phyloP scores from a whole-genome alignment of 2,113 vertebrate genomes.

The Phyllopteryx taeniolatus region DNA sequence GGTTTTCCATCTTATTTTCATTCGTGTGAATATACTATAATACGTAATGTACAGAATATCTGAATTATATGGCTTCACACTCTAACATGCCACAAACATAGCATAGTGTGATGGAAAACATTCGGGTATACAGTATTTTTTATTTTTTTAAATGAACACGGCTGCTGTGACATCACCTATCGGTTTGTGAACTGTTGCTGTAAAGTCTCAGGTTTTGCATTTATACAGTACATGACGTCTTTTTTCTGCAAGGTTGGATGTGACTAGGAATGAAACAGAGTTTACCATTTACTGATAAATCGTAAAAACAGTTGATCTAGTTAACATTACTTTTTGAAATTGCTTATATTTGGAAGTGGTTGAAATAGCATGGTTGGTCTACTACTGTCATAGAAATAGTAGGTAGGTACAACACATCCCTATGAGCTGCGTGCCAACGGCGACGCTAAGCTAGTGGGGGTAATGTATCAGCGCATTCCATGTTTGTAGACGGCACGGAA shows the following conservation, averaged over 20 bases:
- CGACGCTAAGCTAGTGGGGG: too few relatives aligned
- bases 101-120: conserved; percentile 53
- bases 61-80: conserved; percentile 48
- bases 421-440: too few relatives aligned
- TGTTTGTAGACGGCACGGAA: too few relatives aligned
- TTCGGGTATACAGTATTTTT: neutral
- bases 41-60: conserved; percentile 41
- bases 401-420: too few relatives aligned
- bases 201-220: neutral
- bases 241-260: neutral
- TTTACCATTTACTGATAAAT: neutral
- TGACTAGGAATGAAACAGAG: neutral
- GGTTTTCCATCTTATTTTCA: conserved; percentile 50
- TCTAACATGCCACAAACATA: conserved; percentile 43
- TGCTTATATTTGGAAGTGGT: neutral
- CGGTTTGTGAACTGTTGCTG: neutral
- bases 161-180: neutral
- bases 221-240: neutral
- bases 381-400: too few relatives aligned
- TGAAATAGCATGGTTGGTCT: too few relatives aligned
- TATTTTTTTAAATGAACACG: neutral
- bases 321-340: neutral
- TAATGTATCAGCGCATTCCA: too few relatives aligned
- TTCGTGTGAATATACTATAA: conserved; percentile 59
- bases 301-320: neutral